A percentile compares a stretch with the other conserved stretches of the same genome.
Conservation (phyloP, 2,797 vertebrate species). For the Emys orbicularis region DNA sequence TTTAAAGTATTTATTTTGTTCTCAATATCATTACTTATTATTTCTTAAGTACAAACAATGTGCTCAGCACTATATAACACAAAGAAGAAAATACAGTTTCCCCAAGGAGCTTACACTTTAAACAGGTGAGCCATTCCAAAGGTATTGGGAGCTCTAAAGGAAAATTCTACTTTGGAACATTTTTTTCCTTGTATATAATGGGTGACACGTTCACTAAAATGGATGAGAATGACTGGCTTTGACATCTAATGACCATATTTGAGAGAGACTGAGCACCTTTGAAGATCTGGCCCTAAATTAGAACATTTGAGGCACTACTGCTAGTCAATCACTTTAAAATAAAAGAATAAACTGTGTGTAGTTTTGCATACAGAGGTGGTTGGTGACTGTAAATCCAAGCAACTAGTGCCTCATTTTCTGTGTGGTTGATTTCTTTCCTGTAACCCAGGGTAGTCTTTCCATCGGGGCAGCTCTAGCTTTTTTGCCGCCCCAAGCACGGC, state of each 20-base stretch:
- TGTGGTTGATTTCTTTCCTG: conserved; percentile 2
- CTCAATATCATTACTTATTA: not conserved
- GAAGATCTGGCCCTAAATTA: conserved; percentile 48
- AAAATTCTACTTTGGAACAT: conserved; percentile 42
- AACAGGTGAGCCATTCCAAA: conserved; percentile 19
- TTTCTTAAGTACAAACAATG: not conserved
- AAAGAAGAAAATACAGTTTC: not conserved
- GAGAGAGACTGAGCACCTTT: conserved; percentile 30
- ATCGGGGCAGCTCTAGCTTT: not conserved
- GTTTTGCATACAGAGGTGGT: not conserved
- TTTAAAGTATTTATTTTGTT: conserved; percentile 14
- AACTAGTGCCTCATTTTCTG: conserved; percentile 7
- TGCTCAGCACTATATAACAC: not conserved
- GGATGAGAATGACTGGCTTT: conserved; percentile 28
- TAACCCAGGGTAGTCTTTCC: not conserved
- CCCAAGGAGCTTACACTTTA: conserved; percentile 18
- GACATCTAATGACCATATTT: conserved; percentile 33
- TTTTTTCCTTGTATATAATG: conserved; percentile 47
- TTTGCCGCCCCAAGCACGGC: no score
- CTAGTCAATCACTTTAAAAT: not conserved
- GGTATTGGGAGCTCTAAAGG: conserved; percentile 16
- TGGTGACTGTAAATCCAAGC: not conserved
- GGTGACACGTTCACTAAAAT: not conserved
- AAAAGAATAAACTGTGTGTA: not conserved
- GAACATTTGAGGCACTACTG: not conserved